A percentile compares a stretch with the other conserved stretches of the same genome.
Evolutionary conservation across 1,140 invertebrate genomes (phyloP).

Genomic region (Mamestra configurata): DNA sequence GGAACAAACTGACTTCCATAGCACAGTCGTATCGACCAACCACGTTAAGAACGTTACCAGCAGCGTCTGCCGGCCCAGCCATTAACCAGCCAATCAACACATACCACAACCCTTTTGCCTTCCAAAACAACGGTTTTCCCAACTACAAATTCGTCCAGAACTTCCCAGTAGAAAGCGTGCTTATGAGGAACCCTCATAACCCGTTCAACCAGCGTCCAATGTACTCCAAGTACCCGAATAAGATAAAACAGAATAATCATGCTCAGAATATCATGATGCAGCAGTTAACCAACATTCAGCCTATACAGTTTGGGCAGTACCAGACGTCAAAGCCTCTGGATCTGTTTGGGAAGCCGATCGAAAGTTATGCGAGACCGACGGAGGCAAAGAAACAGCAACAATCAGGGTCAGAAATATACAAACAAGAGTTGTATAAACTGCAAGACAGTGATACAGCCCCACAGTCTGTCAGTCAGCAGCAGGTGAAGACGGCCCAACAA

Average conservation of each 20-base stretch:
- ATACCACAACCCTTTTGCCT: slow-evolving; percentile 82
- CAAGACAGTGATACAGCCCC: slow-evolving; percentile 73
- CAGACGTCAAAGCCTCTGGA: slow-evolving; percentile 78
- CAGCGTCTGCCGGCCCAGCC: slow-evolving; percentile 54
- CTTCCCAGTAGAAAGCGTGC: slow-evolving; percentile 72
- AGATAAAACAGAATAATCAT: slow-evolving; percentile 68
- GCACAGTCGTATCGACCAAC: slow-evolving; percentile 84
- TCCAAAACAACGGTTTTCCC: slow-evolving; percentile 72
- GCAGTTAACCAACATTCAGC: slow-evolving; percentile 79
- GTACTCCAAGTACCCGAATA: slow-evolving; percentile 71
- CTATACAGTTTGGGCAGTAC: slow-evolving; percentile 78
- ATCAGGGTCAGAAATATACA: slow-evolving; percentile 74
- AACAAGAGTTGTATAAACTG: slow-evolving; percentile 79
- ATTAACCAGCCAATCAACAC: slow-evolving; percentile 83
- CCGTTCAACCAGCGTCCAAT: slow-evolving; percentile 73
- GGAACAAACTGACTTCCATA: slow-evolving; percentile 82
- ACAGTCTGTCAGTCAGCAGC: slow-evolving; percentile 72
- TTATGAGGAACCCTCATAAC: slow-evolving; percentile 77
- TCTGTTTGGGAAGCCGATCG: slow-evolving; percentile 74
- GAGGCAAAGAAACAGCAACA: slow-evolving; percentile 65
- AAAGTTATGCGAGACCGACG: slow-evolving; percentile 72
- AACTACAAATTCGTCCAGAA: slow-evolving; percentile 82
- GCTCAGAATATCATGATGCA: slow-evolving; percentile 73
- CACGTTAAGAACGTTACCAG: slow-evolving; percentile 73
- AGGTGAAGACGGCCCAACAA: slow-evolving; percentile 81